Evolutionary conservation across 2,888 invertebrate genomes (phyloP).

Genomic region (Marronus borbonicus): DNA sequence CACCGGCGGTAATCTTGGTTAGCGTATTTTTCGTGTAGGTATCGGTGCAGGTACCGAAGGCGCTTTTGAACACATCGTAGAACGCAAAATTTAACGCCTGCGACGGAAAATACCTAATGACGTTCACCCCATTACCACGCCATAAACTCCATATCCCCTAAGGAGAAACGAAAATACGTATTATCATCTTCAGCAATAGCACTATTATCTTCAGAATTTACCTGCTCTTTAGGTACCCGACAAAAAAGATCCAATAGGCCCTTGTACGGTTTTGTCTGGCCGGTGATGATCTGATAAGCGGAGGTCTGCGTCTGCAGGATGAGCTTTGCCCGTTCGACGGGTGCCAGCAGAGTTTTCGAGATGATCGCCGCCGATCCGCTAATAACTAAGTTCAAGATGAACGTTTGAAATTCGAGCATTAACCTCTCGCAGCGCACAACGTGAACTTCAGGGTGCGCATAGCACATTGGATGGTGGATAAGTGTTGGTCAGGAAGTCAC

Average conservation of each 20-base stretch:
- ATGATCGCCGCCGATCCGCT: conserved; percentile 54
- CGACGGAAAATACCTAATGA: conserved; percentile 55
- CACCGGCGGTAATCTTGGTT: conserved; percentile 53
- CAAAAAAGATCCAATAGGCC: conserved; percentile 53
- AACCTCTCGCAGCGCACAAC: conserved; percentile 17
- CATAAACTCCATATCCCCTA: conserved; percentile 56
- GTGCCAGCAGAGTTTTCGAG: conserved; percentile 56
- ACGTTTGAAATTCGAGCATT: conserved; percentile 44
- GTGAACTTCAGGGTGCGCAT: conserved; percentile 61
- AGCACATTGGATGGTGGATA: conserved; percentile 58
- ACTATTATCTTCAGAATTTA: conserved; percentile 7
- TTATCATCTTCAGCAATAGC: no score
- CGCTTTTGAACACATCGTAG: conserved; percentile 50
- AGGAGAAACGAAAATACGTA: no score
- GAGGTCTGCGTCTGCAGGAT: conserved; percentile 58
- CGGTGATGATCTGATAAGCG: conserved; percentile 54
- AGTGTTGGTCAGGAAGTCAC: background rate
- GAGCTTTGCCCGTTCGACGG: conserved; percentile 56
- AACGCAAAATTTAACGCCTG: conserved; percentile 57
- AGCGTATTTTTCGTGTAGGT: background rate
- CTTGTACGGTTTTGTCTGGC: conserved; percentile 52
- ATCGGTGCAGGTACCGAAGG: conserved; percentile 20
- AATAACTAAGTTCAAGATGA: conserved; percentile 53
- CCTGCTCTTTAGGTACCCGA: conserved; percentile 57
- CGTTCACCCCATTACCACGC: conserved; percentile 56